phyloP scores from a whole-genome alignment of 2,113 vertebrate genomes.

The Ginglymostoma cirratum region DNA sequence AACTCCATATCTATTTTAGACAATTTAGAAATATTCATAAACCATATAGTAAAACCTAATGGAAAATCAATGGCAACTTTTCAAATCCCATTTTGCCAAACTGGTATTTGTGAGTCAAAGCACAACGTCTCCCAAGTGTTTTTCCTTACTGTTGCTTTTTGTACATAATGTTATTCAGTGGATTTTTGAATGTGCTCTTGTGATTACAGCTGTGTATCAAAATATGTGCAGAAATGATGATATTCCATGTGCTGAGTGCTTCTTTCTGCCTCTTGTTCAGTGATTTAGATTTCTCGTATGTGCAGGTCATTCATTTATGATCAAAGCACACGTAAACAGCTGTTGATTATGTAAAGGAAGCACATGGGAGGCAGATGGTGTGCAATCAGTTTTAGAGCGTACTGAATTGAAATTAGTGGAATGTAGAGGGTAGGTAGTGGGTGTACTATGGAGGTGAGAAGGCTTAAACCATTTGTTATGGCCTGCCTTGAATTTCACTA shows the following conservation, averaged over 20 bases:
- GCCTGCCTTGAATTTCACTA: too few relatives aligned
- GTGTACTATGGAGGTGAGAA: not conserved
- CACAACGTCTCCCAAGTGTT: not conserved
- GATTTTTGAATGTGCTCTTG: not conserved
- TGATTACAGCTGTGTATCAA: conserved; percentile 19
- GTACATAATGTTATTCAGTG: not conserved
- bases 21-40: not conserved
- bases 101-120: not conserved
- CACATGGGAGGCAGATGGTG: not conserved
- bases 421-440: not conserved
- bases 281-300: not conserved
- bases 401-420: not conserved
- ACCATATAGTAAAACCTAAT: not conserved
- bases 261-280: not conserved
- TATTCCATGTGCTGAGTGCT: not conserved
- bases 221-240: not conserved
- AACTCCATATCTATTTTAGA: not conserved
- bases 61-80: not conserved
- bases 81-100: not conserved
- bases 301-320: not conserved
- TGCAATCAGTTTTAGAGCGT: not conserved
- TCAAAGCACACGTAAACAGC: not conserved
- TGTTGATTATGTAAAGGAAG: not conserved
- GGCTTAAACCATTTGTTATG: not conserved
- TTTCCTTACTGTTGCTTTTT: not conserved